phyloP scores from a whole-genome alignment of 2,888 invertebrate genomes.

The Drosophila atroscutellata region DNA sequence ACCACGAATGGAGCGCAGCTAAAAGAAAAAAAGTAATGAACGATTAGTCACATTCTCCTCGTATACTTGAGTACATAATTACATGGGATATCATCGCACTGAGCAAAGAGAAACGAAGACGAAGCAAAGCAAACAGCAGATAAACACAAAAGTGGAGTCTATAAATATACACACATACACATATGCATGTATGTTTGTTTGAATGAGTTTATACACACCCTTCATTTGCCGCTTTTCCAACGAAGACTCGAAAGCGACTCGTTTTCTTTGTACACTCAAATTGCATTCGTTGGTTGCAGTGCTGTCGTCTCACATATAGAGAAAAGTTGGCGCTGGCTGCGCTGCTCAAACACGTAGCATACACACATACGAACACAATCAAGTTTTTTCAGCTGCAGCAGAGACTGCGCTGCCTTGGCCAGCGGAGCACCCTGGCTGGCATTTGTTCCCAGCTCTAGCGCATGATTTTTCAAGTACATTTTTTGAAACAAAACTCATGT shows the following conservation, averaged over 20 bases:
- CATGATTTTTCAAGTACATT: conserved; percentile 26
- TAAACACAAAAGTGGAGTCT: conserved; percentile 46
- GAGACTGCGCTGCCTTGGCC: conserved; percentile 52
- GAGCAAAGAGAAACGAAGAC: conserved; percentile 27
- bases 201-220: conserved; percentile 61
- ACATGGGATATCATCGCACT: conserved; percentile 19
- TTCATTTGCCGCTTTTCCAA: conserved; percentile 51
- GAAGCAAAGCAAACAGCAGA: conserved; percentile 33
- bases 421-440: conserved; percentile 64
- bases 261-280: conserved; percentile 70
- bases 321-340: conserved; percentile 64
- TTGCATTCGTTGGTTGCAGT: conserved; percentile 51
- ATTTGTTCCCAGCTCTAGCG: conserved; percentile 41
- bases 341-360: conserved; percentile 24
- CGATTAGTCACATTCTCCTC: conserved; percentile 29
- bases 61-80: conserved; percentile 13
- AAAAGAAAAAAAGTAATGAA: conserved; percentile 15
- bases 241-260: conserved; percentile 62
- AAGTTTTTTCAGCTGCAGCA: conserved; percentile 59
- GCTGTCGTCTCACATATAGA: conserved; percentile 59
- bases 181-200: conserved; percentile 7
- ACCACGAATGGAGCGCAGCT: conserved; percentile 15
- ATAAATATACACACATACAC: conserved; percentile 40
- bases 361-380: conserved; percentile 43
- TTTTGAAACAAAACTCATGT: conserved; percentile 21